These are phyloP conservation scores for Apis florea DNA, from an alignment of 1,140 invertebrate species.

Conservation along the genomic window DNA sequence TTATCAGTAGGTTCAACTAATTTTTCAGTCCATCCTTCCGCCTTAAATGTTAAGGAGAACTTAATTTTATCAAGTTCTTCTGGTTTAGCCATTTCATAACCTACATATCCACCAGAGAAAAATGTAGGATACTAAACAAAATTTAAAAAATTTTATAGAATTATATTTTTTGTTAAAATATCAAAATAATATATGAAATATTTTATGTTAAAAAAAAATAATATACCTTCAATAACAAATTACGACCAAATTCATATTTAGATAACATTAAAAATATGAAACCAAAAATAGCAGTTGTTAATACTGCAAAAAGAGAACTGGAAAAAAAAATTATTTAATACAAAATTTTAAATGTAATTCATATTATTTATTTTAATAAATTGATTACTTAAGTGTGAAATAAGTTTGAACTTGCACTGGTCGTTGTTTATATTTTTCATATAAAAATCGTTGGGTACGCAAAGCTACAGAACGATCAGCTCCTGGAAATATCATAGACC, in stretches of 20 bases:
- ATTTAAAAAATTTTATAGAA: slow-evolving; percentile 16
- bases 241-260: slow-evolving; percentile 84
- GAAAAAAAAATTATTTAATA: slow-evolving; percentile 12
- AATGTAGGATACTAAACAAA: slow-evolving; percentile 84
- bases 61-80: slow-evolving; percentile 83
- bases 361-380: slow-evolving; percentile 21
- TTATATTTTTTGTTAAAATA: neutral
- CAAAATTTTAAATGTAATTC: slow-evolving; percentile 20
- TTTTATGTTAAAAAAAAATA: slow-evolving; percentile 26
- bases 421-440: slow-evolving; percentile 84
- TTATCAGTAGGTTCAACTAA: slow-evolving; percentile 83
- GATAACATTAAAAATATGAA: slow-evolving; percentile 85
- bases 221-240: slow-evolving; percentile 84
- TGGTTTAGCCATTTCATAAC: slow-evolving; percentile 84
- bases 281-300: slow-evolving; percentile 81
- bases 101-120: slow-evolving; percentile 87
- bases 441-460: slow-evolving; percentile 88
- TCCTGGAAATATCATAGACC: slow-evolving; percentile 89
- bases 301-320: slow-evolving; percentile 76
- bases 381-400: slow-evolving; percentile 78
- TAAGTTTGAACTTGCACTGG: slow-evolving; percentile 87
- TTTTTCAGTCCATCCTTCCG: slow-evolving; percentile 88
- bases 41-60: slow-evolving; percentile 87
- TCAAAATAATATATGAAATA: slow-evolving; percentile 1
- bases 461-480: slow-evolving; percentile 89